Conservation (phyloP, 2,888 invertebrate genomes). For the Neocrepidodera transversa region DNA sequence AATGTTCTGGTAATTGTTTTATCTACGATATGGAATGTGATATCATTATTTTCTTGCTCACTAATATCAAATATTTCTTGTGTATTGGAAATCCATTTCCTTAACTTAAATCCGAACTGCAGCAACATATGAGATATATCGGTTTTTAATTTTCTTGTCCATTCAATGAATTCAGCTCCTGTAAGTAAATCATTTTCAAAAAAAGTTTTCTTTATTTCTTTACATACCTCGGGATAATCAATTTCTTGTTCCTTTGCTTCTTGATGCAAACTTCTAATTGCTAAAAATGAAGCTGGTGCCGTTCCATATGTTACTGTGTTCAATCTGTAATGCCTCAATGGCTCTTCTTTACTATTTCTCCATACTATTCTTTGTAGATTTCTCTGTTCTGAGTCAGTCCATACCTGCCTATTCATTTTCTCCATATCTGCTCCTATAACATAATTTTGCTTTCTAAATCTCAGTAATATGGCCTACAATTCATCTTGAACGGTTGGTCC, state of each 20-base stretch:
- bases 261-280: conserved; percentile 21
- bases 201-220: conserved; percentile 25
- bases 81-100: conserved; percentile 14
- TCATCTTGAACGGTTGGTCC: conserved; percentile 31
- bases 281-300: conserved; percentile 28
- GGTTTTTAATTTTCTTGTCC: background rate
- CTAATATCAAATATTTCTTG: background rate
- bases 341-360: conserved; percentile 16
- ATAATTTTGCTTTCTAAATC: conserved; percentile 14
- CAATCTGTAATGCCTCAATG: conserved; percentile 15
- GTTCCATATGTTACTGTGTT: conserved; percentile 35
- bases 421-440: conserved; percentile 18
- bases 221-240: conserved; percentile 6
- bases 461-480: conserved; percentile 19
- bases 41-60: background rate
- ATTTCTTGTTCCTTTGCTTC: background rate
- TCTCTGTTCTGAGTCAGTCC: conserved; percentile 1
- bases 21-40: conserved; percentile 16
- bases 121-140: background rate
- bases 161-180: conserved; percentile 8
- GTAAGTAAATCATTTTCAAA: conserved; percentile 31
- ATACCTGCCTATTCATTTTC: conserved; percentile 23
- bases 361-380: conserved; percentile 23
- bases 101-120: background rate
- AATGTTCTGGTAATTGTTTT: conserved; percentile 29